These are phyloP conservation scores for Cydia pomonella DNA, from an alignment of 1,140 invertebrate species.

Conservation along the genomic window DNA sequence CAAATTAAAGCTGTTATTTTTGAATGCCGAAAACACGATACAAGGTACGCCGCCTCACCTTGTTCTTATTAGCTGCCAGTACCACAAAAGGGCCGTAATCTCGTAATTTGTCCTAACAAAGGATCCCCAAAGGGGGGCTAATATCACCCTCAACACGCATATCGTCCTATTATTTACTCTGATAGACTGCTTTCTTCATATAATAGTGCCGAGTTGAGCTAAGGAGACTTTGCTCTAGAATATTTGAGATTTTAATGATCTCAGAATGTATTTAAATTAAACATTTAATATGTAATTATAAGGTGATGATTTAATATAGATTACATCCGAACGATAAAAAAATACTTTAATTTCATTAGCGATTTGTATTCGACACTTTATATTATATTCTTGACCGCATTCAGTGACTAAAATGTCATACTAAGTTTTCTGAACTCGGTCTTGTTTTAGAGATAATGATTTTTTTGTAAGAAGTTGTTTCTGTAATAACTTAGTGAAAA, in stretches of 20 bases:
- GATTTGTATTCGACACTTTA: no score
- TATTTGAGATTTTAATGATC: background rate
- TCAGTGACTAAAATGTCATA: no score
- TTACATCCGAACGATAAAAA: no score
- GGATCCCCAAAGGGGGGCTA: slow-evolving; percentile 28
- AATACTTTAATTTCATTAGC: no score
- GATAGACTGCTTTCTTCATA: slow-evolving; percentile 32
- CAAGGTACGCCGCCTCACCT: slow-evolving; percentile 4
- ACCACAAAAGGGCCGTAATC: slow-evolving; percentile 36
- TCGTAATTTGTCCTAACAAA: slow-evolving; percentile 39
- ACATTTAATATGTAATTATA: background rate
- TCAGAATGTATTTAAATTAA: background rate
- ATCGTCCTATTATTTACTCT: slow-evolving; percentile 32
- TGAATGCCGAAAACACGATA: background rate
- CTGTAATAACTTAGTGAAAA: no score
- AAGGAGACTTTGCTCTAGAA: background rate
- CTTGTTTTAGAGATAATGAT: no score
- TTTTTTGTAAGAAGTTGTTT: no score
- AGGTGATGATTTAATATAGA: no score
- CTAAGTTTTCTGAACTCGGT: no score
- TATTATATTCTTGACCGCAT: no score
- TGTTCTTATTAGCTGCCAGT: slow-evolving; percentile 26
- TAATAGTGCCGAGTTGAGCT: slow-evolving; percentile 14
- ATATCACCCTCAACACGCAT: slow-evolving; percentile 35
- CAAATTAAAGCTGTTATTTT: background rate